Evolutionary conservation across 1,140 invertebrate genomes (phyloP).

Genomic region (Schlechtendalia chinensis): DNA sequence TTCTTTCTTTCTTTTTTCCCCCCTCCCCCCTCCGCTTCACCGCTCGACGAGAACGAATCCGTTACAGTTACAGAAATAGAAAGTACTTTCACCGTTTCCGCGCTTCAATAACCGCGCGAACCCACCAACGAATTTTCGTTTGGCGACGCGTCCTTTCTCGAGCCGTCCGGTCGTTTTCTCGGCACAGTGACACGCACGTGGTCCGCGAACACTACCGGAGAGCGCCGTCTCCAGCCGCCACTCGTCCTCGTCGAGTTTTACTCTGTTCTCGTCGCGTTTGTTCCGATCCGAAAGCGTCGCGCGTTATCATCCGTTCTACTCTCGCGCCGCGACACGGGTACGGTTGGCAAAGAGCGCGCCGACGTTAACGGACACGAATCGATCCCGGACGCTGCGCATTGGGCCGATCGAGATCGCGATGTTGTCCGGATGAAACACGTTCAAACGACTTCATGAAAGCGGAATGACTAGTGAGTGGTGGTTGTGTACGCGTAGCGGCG

Average conservation of each 20-base stretch:
- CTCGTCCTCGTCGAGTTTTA: not conserved
- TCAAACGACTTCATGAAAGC: slow-evolving; percentile 17
- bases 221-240: not conserved
- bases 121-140: slow-evolving; percentile 40
- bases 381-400: not conserved
- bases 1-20: slow-evolving; percentile 32
- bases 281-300: too few species aligned
- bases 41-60: slow-evolving; percentile 4
- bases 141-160: slow-evolving; percentile 16
- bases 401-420: not conserved
- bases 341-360: too few species aligned
- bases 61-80: slow-evolving; percentile 49
- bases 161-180: not conserved
- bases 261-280: too few species aligned
- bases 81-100: slow-evolving; percentile 50
- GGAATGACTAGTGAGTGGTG: not conserved
- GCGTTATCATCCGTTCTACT: too few species aligned
- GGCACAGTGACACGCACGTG: slow-evolving; percentile 35
- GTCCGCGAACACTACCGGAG: slow-evolving; percentile 22
- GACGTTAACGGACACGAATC: too few species aligned
- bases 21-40: too few species aligned
- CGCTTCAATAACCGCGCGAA: slow-evolving; percentile 44
- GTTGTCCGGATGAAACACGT: not conserved
- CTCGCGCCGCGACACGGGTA: too few species aligned
- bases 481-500: not conserved